Percentiles rank a stretch among this genome's conserved stretches.
Evolutionary conservation across 2,113 vertebrate genomes (phyloP).

Genomic region (Sardina pilchardus): DNA sequence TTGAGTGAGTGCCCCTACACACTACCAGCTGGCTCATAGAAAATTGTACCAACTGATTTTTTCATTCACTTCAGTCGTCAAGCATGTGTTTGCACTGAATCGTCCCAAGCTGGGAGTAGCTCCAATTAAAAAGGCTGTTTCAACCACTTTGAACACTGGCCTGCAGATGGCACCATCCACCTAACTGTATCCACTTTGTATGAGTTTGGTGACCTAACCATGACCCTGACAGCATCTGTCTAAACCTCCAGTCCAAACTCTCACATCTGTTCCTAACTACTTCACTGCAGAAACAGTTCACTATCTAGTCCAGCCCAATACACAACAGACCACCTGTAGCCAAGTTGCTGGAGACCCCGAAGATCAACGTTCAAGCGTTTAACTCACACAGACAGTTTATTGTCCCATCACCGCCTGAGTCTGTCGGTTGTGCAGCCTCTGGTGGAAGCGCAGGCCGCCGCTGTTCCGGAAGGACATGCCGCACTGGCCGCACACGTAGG

Average conservation of each 20-base stretch:
- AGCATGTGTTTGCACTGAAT: too few species aligned
- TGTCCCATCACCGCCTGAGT: slow-evolving; percentile 24
- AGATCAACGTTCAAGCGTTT: background rate
- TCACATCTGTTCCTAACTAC: too few species aligned
- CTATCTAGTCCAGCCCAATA: background rate
- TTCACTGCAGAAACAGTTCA: background rate
- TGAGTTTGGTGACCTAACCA: background rate
- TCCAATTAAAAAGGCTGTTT: too few species aligned
- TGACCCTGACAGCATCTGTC: background rate
- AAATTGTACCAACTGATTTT: too few species aligned
- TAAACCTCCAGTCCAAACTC: too few species aligned
- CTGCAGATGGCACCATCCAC: background rate
- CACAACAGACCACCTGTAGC: background rate
- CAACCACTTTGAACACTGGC: too few species aligned
- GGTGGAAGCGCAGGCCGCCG: slow-evolving; percentile 70
- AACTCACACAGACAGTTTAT: slow-evolving; percentile 4
- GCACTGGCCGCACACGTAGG: slow-evolving; percentile 68
- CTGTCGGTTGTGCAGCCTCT: slow-evolving; percentile 63
- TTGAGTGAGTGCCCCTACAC: too few species aligned
- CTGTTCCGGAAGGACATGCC: slow-evolving; percentile 72
- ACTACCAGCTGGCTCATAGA: too few species aligned
- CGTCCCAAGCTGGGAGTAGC: too few species aligned
- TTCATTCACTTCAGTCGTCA: too few species aligned
- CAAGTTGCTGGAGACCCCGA: background rate
- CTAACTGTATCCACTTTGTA: too few species aligned